These are phyloP conservation scores for Lomographa bimaculata DNA, from an alignment of 2,888 invertebrate species.

Conservation along the genomic window DNA sequence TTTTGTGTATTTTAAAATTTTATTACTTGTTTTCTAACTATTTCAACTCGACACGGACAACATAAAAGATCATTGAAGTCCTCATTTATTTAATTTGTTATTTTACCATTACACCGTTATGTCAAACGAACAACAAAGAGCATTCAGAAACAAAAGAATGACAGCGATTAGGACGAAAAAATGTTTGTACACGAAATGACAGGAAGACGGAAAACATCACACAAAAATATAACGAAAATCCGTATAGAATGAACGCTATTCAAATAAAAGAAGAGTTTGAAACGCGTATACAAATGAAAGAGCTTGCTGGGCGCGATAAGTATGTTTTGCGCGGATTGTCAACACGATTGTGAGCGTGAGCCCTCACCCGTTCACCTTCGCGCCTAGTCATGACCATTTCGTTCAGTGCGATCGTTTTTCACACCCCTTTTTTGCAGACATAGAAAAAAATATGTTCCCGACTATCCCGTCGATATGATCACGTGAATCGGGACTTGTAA, in stretches of 20 bases:
- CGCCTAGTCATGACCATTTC: slow-evolving; percentile 51
- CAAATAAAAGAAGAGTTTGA: slow-evolving; percentile 28
- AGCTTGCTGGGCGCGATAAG: slow-evolving; percentile 20
- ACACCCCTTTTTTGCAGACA: slow-evolving; percentile 38
- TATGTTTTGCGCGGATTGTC: slow-evolving; percentile 34
- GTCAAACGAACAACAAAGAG: no score
- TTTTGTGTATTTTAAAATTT: no score
- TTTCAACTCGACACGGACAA: no score
- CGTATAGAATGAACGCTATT: slow-evolving; percentile 7
- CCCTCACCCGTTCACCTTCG: slow-evolving; percentile 33
- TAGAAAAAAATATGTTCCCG: slow-evolving; percentile 34
- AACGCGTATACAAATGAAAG: slow-evolving; percentile 37
- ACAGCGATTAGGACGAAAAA: background rate
- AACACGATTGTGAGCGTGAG: slow-evolving; percentile 45
- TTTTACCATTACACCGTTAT: no score
- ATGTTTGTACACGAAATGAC: slow-evolving; percentile 1
- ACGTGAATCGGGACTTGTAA: slow-evolving; percentile 30
- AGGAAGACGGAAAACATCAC: background rate
- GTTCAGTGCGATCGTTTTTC: slow-evolving; percentile 46
- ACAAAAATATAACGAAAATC: slow-evolving; percentile 1
- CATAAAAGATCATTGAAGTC: no score
- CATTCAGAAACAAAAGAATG: background rate
- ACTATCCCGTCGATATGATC: slow-evolving; percentile 38
- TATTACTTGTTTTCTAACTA: no score
- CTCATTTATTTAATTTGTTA: no score